Base-by-base conservation (phyloP, 2,113 vertebrate genomes). In the Takifugu flavidus region DNA sequence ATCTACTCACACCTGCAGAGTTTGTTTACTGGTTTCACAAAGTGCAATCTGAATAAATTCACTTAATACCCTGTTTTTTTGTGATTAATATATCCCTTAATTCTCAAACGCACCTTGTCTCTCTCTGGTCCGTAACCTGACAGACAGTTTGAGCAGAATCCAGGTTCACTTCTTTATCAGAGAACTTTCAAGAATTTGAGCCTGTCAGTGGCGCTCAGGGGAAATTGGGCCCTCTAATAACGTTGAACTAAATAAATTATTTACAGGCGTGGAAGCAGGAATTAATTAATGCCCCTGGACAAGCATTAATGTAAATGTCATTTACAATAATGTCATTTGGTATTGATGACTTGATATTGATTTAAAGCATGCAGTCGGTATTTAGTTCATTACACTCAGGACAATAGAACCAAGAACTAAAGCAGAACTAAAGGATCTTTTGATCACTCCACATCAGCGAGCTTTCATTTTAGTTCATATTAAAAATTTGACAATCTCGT, bases 221-320 rank as follows among this genome's bases (percentile, higher is more conserved):
- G 82, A 84, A 85, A 85, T 85, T 68, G 79, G 42, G 27, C 50
- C 27, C 28, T 71, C 64, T 55, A 74, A 83, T 74, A 71, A 73
- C 39, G 43, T 42, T 27, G 46, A 67, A 55, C 49, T 26, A 3
- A 62, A 54, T 67, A 61, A 31, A 67, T 74, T 73, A 73, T 73
- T 78, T 76, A 77, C 74, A 72, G 58, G 49, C 45, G 0, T 45
- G 25, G 58, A 77, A 51, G 42, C 42, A 51, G 49, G 34, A 31
- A 55, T 77, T 72, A 58, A 80, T 87, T 66, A 77, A 72, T 72
- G 66, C 47, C 28, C 62, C 25, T 47, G 46, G 58, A 74, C 54
- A 53, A 43, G 25, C 29, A 53, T 43, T 58, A 61, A 79, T 66
- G 56, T 43, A 53, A 51, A 75, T 70, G 20, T 49, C 47, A 49